Base-by-base conservation (phyloP, 2,888 invertebrate genomes). In the Callyntrura sp. region DNA sequence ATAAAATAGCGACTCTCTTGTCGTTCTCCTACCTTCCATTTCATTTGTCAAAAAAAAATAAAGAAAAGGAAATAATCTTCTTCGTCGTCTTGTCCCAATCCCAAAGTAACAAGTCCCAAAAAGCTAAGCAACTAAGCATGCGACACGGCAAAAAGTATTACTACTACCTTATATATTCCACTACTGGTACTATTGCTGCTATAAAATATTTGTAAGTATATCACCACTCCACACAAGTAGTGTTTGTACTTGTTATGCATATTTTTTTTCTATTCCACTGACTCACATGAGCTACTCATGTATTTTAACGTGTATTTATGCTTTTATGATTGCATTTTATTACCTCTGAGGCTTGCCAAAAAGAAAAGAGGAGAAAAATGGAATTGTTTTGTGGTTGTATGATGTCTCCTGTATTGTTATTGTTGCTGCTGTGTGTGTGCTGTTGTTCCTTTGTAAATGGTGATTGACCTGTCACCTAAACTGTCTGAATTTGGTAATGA, bases 391-490 rank as follows among this genome's bases (percentile, higher is more conserved):
- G 45, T 76, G 45, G 76, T 76, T 9, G 17, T 17, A 43, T 35
- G 35, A 28, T 70, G 45, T 35, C 35, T 17, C 35, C 11, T 11
- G 25, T 48, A 20, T 14, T 78, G 55, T 57, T 55, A n/a, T 78
- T 78, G 55, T 76, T 48, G 51, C 55, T 55, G 70, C n/a, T 28
- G 57, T 28, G n/a, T 48, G 62, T 76, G 20, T 35, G 35, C 14
- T 35, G 35, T 82, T 82, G 81, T 51, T 35, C 55, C 14, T 35
- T 82, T 82, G 81, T 73, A 43, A 43, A 85, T 85, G 86, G 87
- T 68, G 87, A 87, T 68, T 87, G 87, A 87, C 87, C 87, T 87
- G 87, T 87, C 87, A 87, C 87, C 87, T 87, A 87, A 87, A 87
- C 87, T 81, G 70, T 79, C 87, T 70, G 51, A 81, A 82, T 87